Evolutionary conservation across 1,140 invertebrate genomes (phyloP).

Genomic region (Danaus plexippus): DNA sequence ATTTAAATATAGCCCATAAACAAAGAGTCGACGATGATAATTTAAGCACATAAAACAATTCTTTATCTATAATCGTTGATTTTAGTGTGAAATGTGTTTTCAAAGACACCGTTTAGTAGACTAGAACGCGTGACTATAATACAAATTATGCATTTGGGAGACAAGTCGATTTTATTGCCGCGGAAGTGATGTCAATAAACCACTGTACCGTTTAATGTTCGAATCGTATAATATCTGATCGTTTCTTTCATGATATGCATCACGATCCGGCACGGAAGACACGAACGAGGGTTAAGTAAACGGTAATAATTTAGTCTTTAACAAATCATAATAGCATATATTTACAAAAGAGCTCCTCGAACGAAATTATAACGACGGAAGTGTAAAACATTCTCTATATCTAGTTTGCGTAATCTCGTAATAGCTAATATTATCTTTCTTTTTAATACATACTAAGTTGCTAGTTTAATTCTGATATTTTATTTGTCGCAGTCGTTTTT

Average conservation of each 20-base stretch:
- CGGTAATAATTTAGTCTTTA: background rate
- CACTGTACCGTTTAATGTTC: constrained; percentile 62
- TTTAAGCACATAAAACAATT: constrained; percentile 64
- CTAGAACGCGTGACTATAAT: constrained; percentile 62
- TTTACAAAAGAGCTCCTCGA: no score
- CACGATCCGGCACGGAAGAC: constrained; percentile 39
- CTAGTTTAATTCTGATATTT: background rate
- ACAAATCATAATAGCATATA: no score
- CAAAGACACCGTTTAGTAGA: constrained; percentile 66
- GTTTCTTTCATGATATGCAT: constrained; percentile 43
- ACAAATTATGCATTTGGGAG: constrained; percentile 69
- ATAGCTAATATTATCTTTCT: background rate
- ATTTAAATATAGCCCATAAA: constrained; percentile 46
- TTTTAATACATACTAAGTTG: background rate
- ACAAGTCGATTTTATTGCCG: constrained; percentile 66
- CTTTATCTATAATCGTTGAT: constrained; percentile 62
- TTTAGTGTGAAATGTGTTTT: constrained; percentile 69
- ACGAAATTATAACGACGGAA: no score
- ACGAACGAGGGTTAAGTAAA: constrained; percentile 21
- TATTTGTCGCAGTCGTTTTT: constrained; percentile 1
- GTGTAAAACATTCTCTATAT: no score
- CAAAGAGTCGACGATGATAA: constrained; percentile 59
- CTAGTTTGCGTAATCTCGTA: no score
- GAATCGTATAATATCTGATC: constrained; percentile 59
- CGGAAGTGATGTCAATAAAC: constrained; percentile 69